Evolutionary conservation across 1,140 invertebrate genomes (phyloP), one percentile per base, ranked within the genome.

Genomic region (Drosophila fuyamai): DNA sequence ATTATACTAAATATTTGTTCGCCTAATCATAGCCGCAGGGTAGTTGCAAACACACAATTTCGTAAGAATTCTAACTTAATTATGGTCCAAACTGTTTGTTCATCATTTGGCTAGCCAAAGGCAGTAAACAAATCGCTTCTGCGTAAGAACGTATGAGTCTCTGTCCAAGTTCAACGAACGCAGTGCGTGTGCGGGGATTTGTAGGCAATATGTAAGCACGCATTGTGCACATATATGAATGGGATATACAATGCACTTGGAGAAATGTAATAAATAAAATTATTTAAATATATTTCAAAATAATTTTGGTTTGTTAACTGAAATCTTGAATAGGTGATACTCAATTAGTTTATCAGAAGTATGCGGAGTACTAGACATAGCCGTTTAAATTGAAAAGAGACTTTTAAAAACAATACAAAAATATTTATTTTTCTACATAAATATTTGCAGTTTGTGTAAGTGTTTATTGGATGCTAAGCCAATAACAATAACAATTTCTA

Each of bases 121-220:
- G 72, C 72, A 54, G 48, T 75, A 63, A 55, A 63, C 68, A 63
- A 55, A 48, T 74, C 48, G 70, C 56, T 46, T 61, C 36, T n/a
- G 27, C 14, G 29, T 36, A 53, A 66, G 61, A 36, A 65, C 46
- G 36, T 27, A 44, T 38, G 23, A 54, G 41, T 18, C 32, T 46
- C 18, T 32, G 14, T 32, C 12, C 58, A 76, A 76, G 81, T 84
- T 85, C 78, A 84, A 85, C 60, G 81, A 85, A 84, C 81, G 81
- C 40, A 38, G 43, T 63, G 58, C 48, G 54, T 73, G 63, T 83
- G 79, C 70, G 67, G 48, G 70, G 79, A 79, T 76, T 72, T 79
- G 66, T 76, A 72, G 72, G 80, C 56, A 55, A 51, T 32, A 46
- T 68, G 38, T 50, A 36, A 44, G 46, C 16, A 29, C 29, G 14